A percentile compares a stretch with the other conserved stretches of the same genome.
phyloP scores from a whole-genome alignment of 2,113 vertebrate species.

The Fulmarus glacialis region DNA sequence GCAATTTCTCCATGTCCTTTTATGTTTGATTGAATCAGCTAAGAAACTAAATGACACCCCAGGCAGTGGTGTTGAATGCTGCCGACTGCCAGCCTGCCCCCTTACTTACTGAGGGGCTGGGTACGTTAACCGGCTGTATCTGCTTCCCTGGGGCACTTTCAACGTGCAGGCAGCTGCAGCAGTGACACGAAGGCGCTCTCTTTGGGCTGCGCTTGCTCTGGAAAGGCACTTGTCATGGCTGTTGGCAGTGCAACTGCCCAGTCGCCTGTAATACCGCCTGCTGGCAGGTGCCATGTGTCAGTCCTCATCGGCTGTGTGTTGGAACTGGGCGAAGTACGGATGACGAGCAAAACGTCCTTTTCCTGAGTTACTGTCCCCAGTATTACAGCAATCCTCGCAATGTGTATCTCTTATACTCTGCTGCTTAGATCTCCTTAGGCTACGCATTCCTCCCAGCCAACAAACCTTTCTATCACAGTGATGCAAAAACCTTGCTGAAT shows the following conservation, averaged over 20 bases:
- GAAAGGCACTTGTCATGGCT: neutral
- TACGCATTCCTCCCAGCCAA: neutral
- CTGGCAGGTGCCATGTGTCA: neutral
- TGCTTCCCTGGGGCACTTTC: neutral
- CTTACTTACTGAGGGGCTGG: neutral
- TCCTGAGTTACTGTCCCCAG: neutral
- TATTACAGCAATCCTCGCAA: neutral
- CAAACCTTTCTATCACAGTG: neutral
- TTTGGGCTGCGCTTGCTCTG: neutral
- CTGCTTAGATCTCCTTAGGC: neutral
- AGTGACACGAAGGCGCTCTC: neutral
- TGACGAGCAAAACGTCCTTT: accelerated
- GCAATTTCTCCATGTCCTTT: neutral
- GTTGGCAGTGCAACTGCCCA: neutral
- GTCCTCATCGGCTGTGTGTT: neutral
- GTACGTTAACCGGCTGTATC: neutral
- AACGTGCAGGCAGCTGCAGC: neutral
- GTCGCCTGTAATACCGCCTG: neutral
- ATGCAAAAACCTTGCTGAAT: neutral
- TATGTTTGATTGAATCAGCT: neutral
- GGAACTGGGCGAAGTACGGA: accelerated
- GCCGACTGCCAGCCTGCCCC: neutral
- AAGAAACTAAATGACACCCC: neutral
- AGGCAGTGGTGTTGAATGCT: neutral
- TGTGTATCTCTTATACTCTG: neutral